Evolutionary conservation across 1,140 invertebrate species (phyloP), one percentile per base, ranked within the genome.

Genomic region (Drosophila insularis): DNA sequence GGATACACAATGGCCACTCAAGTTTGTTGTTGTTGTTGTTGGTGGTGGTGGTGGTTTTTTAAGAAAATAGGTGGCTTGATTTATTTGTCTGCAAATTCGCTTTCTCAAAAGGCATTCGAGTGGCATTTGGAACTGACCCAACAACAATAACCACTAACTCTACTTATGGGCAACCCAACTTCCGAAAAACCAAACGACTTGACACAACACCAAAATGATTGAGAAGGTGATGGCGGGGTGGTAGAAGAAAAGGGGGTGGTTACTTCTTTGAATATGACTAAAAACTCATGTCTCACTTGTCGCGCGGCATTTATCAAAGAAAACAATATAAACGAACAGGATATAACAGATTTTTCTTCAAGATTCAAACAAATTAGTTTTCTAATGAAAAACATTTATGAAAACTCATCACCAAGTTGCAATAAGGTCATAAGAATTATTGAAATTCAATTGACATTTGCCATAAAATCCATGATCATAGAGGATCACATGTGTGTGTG

Each of bases 1-100:
- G 56, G 74, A 77, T 50, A 85, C 77, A 86, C 84, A 89, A 89
- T 89, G 84, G 84, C 82, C 84, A 89, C 84, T 89, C 84, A 50
- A 50, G 40, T 32, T 50, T 27, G 17, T 55, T 75, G 75, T 72
- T 46, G 7, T 46, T 46, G 1, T 19, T 46, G 13, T 55, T 55
- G n/a, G 23, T 55, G n/a, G 13, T 56, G 32, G 4, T 35, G 32
- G 32, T 35, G 32, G 1, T 55, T 55, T 75, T 75, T 68, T 75
- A 56, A 65, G 82, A 70, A 80, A 80, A 82, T 82, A 90, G 89
- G 89, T 90, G 89, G 80, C 84, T 90, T 90, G 89, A 90, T 90
- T 90, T 90, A 90, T 90, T 90, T 90, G 89, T 90, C 89, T 90
- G 89, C 80, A 80, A 86, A 86, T 87, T 86, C 82, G 81, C 86